Evolutionary conservation across 2,113 vertebrate species (phyloP), one percentile per base, ranked within the genome.

Genomic region (Xenus cinereus): DNA sequence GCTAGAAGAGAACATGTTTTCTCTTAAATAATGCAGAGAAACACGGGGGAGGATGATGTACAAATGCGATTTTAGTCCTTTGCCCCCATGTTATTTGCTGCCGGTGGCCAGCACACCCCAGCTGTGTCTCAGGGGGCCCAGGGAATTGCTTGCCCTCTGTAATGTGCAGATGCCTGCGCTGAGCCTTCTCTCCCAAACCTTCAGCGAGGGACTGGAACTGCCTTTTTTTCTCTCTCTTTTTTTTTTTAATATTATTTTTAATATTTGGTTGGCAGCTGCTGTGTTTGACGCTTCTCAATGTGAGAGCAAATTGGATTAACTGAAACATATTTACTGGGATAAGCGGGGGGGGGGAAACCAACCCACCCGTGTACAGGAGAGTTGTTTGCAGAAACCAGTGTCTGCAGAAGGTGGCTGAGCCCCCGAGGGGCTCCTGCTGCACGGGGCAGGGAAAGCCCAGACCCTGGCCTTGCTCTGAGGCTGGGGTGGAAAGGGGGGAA

Each of bases 241-340:
- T 66, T 32, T 43, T 41, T 46, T 60, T 76, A n/a, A n/a, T 46
- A 30, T 1, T 53, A 23, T 26, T 63, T 84, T 73, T 82, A 85
- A 57, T 93, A 83, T 86, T 88, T 93, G 23, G 13, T 89, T 84
- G 93, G 83, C 93, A 95, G 86, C 91, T 67, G 45, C 84, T 75
- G 54, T 12, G 41, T 67, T 92, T n/a, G 43, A 59, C 2, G 46
- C 3, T 19, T 39, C 68, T 95, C 68, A 54, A 43, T 87, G 72
- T 17, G 67, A 63, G 73, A 95, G 80, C 76, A 96, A 96, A 96
- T 93, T 96, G 93, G 76, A 95, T 96, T 89, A 96, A 85, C 26
- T 67, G 89, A 54, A 93, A 93, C 51, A 12, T 53, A 73, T 95
- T 95, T 89, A 95, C 68, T 54, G 76, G 91, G n/a, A 77, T 51